phyloP scores from a whole-genome alignment of 2,888 invertebrate species.

The Harmothoe impar region DNA sequence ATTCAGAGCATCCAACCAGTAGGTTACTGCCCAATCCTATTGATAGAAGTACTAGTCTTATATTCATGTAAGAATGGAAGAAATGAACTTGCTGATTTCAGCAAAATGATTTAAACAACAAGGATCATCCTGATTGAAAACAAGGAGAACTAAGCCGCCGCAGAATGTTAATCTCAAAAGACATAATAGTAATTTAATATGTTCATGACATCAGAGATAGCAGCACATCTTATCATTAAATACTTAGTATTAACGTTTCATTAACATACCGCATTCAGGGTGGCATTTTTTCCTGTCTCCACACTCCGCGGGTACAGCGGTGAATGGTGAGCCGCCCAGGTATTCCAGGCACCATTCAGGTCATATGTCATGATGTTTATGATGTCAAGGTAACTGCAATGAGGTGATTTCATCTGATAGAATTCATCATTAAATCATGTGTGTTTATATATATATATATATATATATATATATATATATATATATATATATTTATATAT shows the following conservation, averaged over 20 bases:
- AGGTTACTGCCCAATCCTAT: conserved; percentile 22
- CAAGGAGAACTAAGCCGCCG: too few species aligned
- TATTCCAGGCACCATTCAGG: conserved; percentile 67
- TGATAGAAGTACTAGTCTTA: neutral
- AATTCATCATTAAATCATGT: too few species aligned
- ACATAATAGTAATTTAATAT: too few species aligned
- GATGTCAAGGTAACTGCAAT: conserved; percentile 66
- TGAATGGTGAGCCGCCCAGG: conserved; percentile 66
- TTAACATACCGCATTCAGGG: conserved; percentile 35
- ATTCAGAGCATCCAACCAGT: neutral
- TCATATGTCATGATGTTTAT: conserved; percentile 69
- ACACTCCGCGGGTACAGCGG: conserved; percentile 63
- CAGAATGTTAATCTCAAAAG: too few species aligned
- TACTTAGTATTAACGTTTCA: neutral
- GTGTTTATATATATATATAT: too few species aligned
- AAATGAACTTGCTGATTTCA: too few species aligned
- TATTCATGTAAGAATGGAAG: too few species aligned
- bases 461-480: too few species aligned
- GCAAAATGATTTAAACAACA: too few species aligned
- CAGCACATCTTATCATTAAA: neutral
- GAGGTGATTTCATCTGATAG: too few species aligned
- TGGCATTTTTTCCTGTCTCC: neutral
- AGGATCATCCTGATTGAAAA: too few species aligned
- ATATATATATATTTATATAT: too few species aligned
- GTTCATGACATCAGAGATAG: neutral